These are phyloP conservation scores for Coronaproctus castanopsis DNA, from an alignment of 2,888 invertebrate genomes.

Conservation along the genomic window DNA sequence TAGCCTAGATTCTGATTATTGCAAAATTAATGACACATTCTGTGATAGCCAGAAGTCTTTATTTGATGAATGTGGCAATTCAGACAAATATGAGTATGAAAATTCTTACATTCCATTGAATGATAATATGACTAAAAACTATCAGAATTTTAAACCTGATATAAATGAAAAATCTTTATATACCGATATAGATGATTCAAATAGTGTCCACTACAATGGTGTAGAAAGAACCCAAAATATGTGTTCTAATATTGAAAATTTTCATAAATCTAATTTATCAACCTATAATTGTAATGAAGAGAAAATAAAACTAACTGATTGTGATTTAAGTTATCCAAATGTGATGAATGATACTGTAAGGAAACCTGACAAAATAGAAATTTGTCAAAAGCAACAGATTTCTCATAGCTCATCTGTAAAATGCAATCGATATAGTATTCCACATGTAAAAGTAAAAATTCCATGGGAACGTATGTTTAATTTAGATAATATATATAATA, in stretches of 20 bases:
- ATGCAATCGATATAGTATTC: too few species aligned
- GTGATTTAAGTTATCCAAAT: background rate
- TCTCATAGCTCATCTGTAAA: background rate
- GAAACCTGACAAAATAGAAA: background rate
- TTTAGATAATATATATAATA: background rate
- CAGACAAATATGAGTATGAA: background rate
- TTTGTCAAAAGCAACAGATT: background rate
- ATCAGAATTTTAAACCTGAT: too few species aligned
- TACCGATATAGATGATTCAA: too few species aligned
- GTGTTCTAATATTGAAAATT: too few species aligned
- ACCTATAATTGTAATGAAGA: too few species aligned
- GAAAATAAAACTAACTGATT: too few species aligned
- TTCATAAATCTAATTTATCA: too few species aligned
- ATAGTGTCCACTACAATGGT: too few species aligned
- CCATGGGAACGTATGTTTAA: slow-evolving; percentile 16
- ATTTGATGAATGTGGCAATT: background rate
- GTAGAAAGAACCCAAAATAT: too few species aligned
- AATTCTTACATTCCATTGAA: background rate
- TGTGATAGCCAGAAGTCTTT: background rate
- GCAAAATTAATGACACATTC: too few species aligned
- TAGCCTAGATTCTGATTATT: background rate
- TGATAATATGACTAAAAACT: background rate
- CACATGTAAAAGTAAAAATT: slow-evolving; percentile 13
- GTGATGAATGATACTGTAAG: background rate
- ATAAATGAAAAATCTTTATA: too few species aligned